Evolutionary conservation across 2,797 vertebrate genomes (phyloP), one percentile per base, ranked within the genome.

Genomic region (Micromesistius poutassou): DNA sequence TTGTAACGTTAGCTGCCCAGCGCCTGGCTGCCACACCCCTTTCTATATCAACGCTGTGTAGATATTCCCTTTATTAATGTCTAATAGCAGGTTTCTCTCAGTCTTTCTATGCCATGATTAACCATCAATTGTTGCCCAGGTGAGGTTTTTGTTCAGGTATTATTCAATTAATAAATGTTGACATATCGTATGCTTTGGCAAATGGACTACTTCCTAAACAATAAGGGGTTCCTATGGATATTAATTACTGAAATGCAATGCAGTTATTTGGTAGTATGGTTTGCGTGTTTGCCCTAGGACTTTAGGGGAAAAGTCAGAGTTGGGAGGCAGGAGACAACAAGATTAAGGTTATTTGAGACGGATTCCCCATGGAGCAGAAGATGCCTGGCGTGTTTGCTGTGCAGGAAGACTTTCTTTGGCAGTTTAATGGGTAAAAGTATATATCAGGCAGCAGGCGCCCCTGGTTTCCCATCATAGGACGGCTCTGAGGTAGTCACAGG

Each of bases 11-110:
- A 42, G 55, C n/a, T n/a, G 55, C 55, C 55, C 55, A 42, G 40
- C 55, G 79, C 74, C 40, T 77, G 5, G 70, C 81, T 83, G 91
- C 92, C 90, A 90, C 91, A 90, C 91, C 92, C 91, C 92, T 92
- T 85, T 80, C 28, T 71, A 80, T 71, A 81, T 31, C 77, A 28
- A 71, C 50, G 16, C 76, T 62, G 55, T 62, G 55, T 62, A 10
- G n/a, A 25, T n/a, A 62, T 62, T 62, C 55, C n/a, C n/a, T 19
- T 62, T 62, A 62, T 62, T 25, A 7, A 25, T 62, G 55, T 25
- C 16, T 62, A 62, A 62, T 62, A 25, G 16, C 55, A n/a, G 19
- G 19, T 62, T 62, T n/a, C 22, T 62, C 55, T n/a, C 5, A 1
- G 7, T 19, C 55, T 62, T 19, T 19, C 55, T 25, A n/a, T 62